Conservation (phyloP, 2,888 invertebrate species). For the Agonopterix arenella region DNA sequence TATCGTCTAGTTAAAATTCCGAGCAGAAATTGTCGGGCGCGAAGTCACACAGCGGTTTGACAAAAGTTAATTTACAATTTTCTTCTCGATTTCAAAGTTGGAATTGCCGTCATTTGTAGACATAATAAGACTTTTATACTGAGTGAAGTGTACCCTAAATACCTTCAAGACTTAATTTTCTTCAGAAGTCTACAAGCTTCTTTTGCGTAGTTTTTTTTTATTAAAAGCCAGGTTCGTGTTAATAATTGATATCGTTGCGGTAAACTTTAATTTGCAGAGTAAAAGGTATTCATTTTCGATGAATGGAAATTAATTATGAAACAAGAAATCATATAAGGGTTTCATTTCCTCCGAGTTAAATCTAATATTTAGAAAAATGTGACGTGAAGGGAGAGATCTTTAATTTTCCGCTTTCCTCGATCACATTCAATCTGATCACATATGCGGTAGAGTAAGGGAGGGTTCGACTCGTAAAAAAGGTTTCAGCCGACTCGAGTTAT, state of each 20-base stretch:
- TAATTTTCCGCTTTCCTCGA: constrained; percentile 16
- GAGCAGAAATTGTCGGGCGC: constrained; percentile 51
- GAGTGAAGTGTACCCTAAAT: neutral
- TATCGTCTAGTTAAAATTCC: constrained; percentile 68
- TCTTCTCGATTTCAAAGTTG: constrained; percentile 41
- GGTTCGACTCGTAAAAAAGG: constrained; percentile 18
- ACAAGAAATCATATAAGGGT: no score
- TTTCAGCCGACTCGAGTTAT: constrained; percentile 12
- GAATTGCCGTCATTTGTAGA: constrained; percentile 17
- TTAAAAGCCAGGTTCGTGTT: no score
- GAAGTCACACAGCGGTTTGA: constrained; percentile 53
- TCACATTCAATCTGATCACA: constrained; percentile 19
- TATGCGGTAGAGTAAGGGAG: constrained; percentile 13
- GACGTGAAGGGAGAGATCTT: constrained; percentile 2
- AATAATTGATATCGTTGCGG: no score
- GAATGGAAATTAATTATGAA: no score
- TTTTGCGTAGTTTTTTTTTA: no score
- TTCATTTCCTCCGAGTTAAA: neutral
- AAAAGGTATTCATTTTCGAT: no score
- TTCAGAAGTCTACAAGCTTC: no score
- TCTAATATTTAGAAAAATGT: neutral
- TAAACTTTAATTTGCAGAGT: no score
- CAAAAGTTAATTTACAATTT: constrained; percentile 64
- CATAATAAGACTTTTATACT: constrained; percentile 5
- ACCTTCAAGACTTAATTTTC: neutral